phyloP scores from a whole-genome alignment of 2,113 vertebrate genomes.

The Eidolon helvum region DNA sequence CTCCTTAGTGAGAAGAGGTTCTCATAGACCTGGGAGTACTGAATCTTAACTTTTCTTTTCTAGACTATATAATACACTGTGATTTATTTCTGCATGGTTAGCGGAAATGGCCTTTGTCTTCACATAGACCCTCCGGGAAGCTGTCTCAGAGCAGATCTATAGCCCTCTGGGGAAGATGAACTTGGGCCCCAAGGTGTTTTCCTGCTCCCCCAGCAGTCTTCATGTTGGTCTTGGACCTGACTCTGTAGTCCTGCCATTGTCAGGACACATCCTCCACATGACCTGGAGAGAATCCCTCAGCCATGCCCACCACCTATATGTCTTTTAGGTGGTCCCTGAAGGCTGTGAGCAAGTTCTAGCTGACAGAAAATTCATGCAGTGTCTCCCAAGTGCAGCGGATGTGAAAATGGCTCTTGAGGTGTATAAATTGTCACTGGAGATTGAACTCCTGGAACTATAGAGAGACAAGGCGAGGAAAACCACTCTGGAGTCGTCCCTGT shows the following conservation, averaged over 20 bases:
- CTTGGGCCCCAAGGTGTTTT: background rate
- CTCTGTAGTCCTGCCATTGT: background rate
- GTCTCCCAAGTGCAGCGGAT: background rate
- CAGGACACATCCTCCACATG: background rate
- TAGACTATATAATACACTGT: background rate
- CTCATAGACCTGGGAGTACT: background rate
- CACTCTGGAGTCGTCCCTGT: fast-evolving
- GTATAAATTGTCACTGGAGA: constrained; percentile 57
- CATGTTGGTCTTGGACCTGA: background rate
- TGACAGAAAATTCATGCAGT: constrained; percentile 15
- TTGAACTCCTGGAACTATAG: background rate
- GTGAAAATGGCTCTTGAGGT: constrained; percentile 56
- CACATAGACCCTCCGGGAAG: background rate
- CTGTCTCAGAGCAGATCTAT: background rate
- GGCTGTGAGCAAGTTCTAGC: background rate
- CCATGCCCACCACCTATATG: background rate
- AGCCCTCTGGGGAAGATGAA: background rate
- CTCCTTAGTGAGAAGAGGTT: background rate
- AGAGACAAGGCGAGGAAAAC: fast-evolving
- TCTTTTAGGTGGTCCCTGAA: constrained; percentile 4
- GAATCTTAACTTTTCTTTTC: background rate
- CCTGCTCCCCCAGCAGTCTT: background rate
- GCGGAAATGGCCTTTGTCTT: background rate
- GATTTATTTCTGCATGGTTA: background rate
- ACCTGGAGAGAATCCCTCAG: background rate